phyloP scores from a whole-genome alignment of 1,140 invertebrate species.

The Tetragonula clypearis region DNA sequence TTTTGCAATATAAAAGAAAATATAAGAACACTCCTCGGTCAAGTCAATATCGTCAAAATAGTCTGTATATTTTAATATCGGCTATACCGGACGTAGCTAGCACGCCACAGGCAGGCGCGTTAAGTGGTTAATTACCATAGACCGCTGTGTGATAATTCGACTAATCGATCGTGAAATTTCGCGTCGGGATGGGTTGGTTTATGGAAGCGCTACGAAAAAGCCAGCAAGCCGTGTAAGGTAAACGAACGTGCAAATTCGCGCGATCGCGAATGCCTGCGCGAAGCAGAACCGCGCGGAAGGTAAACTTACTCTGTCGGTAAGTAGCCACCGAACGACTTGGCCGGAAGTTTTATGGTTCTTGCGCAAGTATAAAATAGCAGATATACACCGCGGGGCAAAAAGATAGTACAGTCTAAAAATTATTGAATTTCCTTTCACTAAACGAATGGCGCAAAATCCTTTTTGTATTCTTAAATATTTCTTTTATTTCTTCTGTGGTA shows the following conservation, averaged over 20 bases:
- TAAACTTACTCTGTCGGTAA: constrained; percentile 27
- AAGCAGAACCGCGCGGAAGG: constrained; percentile 14
- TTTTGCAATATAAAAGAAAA: no score
- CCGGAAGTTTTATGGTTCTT: constrained; percentile 39
- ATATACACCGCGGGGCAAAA: background rate
- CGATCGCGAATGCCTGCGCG: background rate
- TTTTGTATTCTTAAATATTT: no score
- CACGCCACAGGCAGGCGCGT: background rate
- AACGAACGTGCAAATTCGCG: constrained; percentile 34
- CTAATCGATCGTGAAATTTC: background rate
- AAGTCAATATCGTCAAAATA: background rate
- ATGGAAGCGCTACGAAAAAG: background rate
- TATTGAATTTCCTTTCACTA: no score
- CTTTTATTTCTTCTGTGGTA: no score
- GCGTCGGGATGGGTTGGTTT: background rate
- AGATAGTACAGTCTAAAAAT: no score
- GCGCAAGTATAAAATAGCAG: constrained; percentile 20
- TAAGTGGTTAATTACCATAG: background rate
- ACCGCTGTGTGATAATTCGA: background rate
- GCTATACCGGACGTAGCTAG: background rate
- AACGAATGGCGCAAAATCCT: no score
- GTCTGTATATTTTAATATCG: background rate
- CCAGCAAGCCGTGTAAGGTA: background rate
- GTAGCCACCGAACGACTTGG: constrained; percentile 40
- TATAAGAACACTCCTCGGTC: no score